phyloP scores from a whole-genome alignment of 2,888 invertebrate genomes.

The Cryptus viduatorius region DNA sequence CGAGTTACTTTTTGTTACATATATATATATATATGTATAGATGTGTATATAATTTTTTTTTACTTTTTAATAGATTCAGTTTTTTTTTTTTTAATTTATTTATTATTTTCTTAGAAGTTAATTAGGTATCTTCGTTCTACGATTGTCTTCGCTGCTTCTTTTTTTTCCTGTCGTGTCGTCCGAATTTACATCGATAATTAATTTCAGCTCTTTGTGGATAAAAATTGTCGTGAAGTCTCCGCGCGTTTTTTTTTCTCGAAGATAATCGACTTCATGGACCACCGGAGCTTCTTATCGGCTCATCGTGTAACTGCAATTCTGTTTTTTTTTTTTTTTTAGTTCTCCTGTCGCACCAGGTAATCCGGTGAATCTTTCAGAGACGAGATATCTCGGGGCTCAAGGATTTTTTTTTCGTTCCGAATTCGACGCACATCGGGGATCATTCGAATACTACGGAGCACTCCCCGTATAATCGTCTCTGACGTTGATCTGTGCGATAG shows the following conservation, averaged over 20 bases:
- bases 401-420: slow-evolving; percentile 8
- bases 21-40: background rate
- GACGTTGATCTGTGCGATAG: background rate
- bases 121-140: slow-evolving; percentile 69
- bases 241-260: background rate
- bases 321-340: background rate
- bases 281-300: background rate
- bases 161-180: background rate
- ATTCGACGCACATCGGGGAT: background rate
- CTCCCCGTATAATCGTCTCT: background rate
- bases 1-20: background rate
- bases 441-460: background rate
- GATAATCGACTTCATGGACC: slow-evolving; percentile 45
- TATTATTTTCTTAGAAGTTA: slow-evolving; percentile 42
- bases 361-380: slow-evolving; percentile 38
- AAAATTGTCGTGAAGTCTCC: slow-evolving; percentile 22
- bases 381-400: background rate
- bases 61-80: slow-evolving; percentile 32
- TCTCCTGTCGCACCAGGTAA: background rate
- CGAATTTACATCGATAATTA: slow-evolving; percentile 9
- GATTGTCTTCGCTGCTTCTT: slow-evolving; percentile 70
- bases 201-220: background rate
- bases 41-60: slow-evolving; percentile 25
- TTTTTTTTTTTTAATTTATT: slow-evolving; percentile 21
- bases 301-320: slow-evolving; percentile 4